Evolutionary conservation across 2,888 invertebrate genomes (phyloP).

Genomic region (Rhagonycha fulva): DNA sequence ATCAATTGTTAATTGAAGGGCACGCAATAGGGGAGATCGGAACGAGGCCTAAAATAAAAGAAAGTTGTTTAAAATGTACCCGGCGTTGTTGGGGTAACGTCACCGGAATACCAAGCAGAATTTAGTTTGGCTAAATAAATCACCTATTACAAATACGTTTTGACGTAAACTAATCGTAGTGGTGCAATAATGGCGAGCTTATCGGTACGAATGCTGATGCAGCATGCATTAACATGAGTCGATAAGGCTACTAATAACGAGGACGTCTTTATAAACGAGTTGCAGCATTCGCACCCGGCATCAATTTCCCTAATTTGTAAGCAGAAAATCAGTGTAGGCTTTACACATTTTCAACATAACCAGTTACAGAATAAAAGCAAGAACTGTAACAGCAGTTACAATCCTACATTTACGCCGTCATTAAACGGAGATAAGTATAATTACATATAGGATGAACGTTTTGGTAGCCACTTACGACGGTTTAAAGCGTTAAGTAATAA

Average conservation of each 20-base stretch:
- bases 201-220: constrained; percentile 15
- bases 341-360: constrained; percentile 8
- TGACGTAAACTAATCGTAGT: constrained; percentile 22
- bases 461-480: constrained; percentile 25
- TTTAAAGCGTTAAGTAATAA: constrained; percentile 26
- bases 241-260: constrained; percentile 18
- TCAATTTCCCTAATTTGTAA: constrained; percentile 23
- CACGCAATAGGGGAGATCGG: background rate
- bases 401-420: constrained; percentile 26
- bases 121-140: constrained; percentile 20
- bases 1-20: background rate
- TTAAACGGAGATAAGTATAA: constrained; percentile 30
- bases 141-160: constrained; percentile 24
- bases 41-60: background rate
- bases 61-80: background rate
- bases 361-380: constrained; percentile 15
- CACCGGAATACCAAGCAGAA: background rate
- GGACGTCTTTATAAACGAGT: constrained; percentile 22
- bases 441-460: constrained; percentile 25
- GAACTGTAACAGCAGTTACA: background rate
- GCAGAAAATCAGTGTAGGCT: constrained; percentile 9
- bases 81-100: background rate
- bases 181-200: constrained; percentile 4
- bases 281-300: constrained; percentile 18
- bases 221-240: constrained; percentile 19